Evolutionary conservation across 1,140 invertebrate genomes (phyloP), one percentile per base, ranked within the genome.

Genomic region (Caenorhabditis inopinata): DNA sequence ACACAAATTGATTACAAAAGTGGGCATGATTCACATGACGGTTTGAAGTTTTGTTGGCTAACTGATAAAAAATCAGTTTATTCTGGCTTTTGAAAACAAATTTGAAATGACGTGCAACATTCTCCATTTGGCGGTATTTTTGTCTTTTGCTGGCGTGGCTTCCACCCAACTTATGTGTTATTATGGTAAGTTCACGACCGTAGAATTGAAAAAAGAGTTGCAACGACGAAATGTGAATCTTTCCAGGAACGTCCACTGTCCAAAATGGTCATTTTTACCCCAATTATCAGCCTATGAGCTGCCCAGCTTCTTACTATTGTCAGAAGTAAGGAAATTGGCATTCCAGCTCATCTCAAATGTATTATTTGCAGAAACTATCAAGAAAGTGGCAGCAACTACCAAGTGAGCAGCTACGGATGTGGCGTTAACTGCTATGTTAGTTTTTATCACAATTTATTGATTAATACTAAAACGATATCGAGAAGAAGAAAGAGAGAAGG

Each of bases 1-100:
- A 25, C 18, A 51, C 23, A 47, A 4, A n/a, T 47, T 16, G 46
- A 47, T 47, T n/a, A 47, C 14, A 51, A 51, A 51, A 51, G 21
- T 23, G 48, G 48, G 48, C 48, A 51, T 51, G 48, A 51, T 51
- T 51, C 48, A 51, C 27, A 51, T 51, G 48, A 51, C 48, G 27
- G 21, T 48, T 48, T 48, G 5, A 48, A 48, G 16, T 48, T 48
- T 51, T 25, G 27, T 23, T 51, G 18, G 9, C n/a, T 5, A 23
- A 51, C 48, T 51, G 48, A 51, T 51, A 51, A 51, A 51, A 51
- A 25, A 51, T 14, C n/a, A n/a, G n/a, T n/a, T n/a, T n/a, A n/a
- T n/a, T 58, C 27, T 58, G 35, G 35, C 27, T 48, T 21, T 18
- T 16, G 47, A 18, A 7, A 18, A 3, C 3, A 4, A 47, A 16